Percentiles rank a stretch among this genome's conserved stretches.
These are phyloP conservation scores for Apaloderma vittatum DNA, from an alignment of 2,113 vertebrate species.

Conservation along the genomic window DNA sequence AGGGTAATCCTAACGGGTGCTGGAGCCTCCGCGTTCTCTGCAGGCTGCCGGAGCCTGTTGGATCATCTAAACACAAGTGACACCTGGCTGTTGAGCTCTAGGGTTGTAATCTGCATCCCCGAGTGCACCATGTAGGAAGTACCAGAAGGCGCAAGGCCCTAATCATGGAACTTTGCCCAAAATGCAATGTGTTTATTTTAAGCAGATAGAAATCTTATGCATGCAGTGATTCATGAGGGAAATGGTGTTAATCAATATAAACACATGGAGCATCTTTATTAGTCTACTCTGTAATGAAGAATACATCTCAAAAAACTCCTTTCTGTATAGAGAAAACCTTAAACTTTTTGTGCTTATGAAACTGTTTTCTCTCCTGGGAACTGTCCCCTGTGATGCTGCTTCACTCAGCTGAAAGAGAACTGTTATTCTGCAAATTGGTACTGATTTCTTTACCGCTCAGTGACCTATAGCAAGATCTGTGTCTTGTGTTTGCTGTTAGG, in stretches of 20 bases:
- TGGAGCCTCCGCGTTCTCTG: not conserved
- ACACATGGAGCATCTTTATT: not conserved
- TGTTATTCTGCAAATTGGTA: not conserved
- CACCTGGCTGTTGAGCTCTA: not conserved
- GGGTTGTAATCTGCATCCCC: not conserved
- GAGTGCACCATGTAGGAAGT: not conserved
- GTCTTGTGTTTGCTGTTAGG: not conserved
- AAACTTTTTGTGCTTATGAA: not conserved
- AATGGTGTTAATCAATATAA: not conserved
- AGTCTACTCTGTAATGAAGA: not conserved
- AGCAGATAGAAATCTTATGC: not conserved
- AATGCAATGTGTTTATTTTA: not conserved
- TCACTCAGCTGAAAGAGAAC: not conserved
- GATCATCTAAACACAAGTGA: not conserved
- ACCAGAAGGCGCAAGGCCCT: not conserved
- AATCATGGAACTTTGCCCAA: not conserved
- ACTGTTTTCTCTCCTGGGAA: not conserved
- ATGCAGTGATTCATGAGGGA: not conserved
- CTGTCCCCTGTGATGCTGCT: not conserved
- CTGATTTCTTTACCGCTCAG: not conserved
- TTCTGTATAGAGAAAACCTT: not conserved
- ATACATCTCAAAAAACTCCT: not conserved
- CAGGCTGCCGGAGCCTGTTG: constrained; percentile 3
- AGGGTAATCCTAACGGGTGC: not conserved
- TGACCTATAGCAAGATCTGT: not conserved